These are phyloP conservation scores for Thinocorus orbignyianus DNA, from an alignment of 2,113 vertebrate species.

Conservation along the genomic window DNA sequence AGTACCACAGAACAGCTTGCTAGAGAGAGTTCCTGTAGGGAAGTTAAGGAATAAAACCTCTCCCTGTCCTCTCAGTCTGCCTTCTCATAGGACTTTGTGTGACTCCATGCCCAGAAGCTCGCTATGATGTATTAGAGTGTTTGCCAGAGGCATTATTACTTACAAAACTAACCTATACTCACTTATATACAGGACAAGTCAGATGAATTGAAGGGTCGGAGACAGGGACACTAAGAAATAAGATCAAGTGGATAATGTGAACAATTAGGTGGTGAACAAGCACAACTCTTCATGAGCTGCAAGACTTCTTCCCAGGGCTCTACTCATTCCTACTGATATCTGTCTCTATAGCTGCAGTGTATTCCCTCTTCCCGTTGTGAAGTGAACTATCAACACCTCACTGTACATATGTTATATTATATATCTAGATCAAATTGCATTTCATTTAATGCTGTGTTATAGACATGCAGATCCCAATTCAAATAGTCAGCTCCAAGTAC, in stretches of 20 bases:
- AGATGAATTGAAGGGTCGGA: not conserved
- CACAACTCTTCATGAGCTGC: not conserved
- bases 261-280: not conserved
- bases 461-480: not conserved
- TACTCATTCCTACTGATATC: not conserved
- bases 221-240: not conserved
- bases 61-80: not conserved
- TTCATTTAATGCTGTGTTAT: not conserved
- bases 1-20: not conserved
- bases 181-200: not conserved
- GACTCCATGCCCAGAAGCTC: not conserved
- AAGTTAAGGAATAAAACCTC: not conserved
- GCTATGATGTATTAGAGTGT: not conserved
- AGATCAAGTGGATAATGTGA: not conserved
- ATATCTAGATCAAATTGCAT: not conserved
- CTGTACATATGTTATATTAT: not conserved
- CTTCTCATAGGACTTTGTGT: not conserved
- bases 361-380: not conserved
- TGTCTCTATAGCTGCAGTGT: no score
- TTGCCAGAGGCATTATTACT: not conserved
- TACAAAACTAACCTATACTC: not conserved
- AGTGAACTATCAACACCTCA: not conserved
- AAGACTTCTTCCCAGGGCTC: not conserved
- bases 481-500: not conserved
- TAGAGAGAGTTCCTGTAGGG: not conserved